phyloP scores from a whole-genome alignment of 2,888 invertebrate species.

The Drosophila heteroneura region DNA sequence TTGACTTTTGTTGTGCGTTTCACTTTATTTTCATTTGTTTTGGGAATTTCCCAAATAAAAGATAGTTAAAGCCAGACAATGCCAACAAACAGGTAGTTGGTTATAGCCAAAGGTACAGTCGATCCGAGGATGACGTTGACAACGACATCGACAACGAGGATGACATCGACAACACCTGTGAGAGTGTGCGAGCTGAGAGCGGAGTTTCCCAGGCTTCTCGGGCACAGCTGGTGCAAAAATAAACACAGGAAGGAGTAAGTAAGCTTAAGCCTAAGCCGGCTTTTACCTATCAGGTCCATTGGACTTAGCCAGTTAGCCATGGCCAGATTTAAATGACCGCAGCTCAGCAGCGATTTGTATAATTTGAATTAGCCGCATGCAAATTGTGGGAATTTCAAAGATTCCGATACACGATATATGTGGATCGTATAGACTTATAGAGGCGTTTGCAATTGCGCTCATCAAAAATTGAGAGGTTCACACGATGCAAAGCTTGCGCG shows the following conservation, averaged over 20 bases:
- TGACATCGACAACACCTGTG: constrained; percentile 49
- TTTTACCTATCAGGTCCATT: constrained; percentile 55
- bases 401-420: background rate
- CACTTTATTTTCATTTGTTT: constrained; percentile 80
- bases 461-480: constrained; percentile 24
- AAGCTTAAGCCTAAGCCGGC: constrained; percentile 71
- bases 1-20: constrained; percentile 79
- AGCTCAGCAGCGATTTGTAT: constrained; percentile 76
- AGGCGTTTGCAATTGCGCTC: constrained; percentile 31
- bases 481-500: constrained; percentile 42
- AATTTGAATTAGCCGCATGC: constrained; percentile 75
- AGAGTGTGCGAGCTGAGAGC: constrained; percentile 14
- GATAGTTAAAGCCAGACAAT: constrained; percentile 71
- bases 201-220: constrained; percentile 75
- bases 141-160: constrained; percentile 44
- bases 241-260: constrained; percentile 75
- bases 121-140: constrained; percentile 44
- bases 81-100: constrained; percentile 59
- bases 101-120: constrained; percentile 59
- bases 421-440: constrained; percentile 1
- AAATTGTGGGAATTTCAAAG: constrained; percentile 70
- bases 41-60: constrained; percentile 79
- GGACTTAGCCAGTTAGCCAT: constrained; percentile 72
- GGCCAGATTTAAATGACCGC: constrained; percentile 78
- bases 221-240: constrained; percentile 66